A percentile compares a stretch with the other conserved stretches of the same genome.
These are phyloP conservation scores for Dicaeum eximium DNA, from an alignment of 2,113 vertebrate genomes.

Conservation along the genomic window DNA sequence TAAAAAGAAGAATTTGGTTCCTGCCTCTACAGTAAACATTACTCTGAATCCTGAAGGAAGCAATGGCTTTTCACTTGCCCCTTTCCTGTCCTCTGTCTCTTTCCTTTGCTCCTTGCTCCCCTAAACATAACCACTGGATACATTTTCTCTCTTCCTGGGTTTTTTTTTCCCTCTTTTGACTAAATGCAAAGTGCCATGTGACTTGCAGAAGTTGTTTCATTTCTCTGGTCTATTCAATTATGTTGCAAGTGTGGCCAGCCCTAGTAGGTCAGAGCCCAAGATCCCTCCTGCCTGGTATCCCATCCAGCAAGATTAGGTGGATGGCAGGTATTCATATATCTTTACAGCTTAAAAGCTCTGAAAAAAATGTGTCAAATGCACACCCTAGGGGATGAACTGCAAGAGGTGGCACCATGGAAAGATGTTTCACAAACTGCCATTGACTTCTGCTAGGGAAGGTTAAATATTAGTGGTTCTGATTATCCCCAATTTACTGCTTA, in stretches of 20 bases:
- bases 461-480: background rate
- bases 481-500: background rate
- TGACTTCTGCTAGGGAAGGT: background rate
- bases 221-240: background rate
- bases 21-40: constrained; percentile 34
- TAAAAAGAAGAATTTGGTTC: constrained; percentile 70
- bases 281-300: background rate
- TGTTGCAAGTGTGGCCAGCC: background rate
- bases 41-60: constrained; percentile 62
- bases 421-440: background rate
- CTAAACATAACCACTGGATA: background rate
- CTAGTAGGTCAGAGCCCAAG: background rate
- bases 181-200: background rate
- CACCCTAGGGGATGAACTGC: background rate
- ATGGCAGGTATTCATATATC: background rate
- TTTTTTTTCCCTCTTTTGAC: background rate
- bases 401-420: background rate
- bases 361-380: background rate
- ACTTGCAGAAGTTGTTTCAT: background rate
- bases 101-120: background rate
- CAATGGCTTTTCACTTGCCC: constrained; percentile 59
- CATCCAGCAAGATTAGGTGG: background rate
- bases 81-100: background rate
- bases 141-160: background rate
- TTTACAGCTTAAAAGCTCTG: background rate